Base-by-base conservation (phyloP, 1,140 invertebrate species). In the Aphis gossypii region DNA sequence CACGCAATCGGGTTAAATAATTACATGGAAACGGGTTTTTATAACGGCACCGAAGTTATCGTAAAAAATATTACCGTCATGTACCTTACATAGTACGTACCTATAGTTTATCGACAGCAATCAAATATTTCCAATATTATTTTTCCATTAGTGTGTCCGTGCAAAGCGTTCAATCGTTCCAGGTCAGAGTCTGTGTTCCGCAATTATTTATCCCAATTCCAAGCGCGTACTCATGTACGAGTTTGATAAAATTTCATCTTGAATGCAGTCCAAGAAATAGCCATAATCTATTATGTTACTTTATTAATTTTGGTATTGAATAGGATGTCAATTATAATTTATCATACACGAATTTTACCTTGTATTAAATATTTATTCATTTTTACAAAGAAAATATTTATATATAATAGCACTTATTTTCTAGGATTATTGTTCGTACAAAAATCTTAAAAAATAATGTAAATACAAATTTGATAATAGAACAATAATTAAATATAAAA, bases 121-220 rank as follows among this genome's bases (percentile, higher is more conserved):
- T 68, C 60, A 68, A 68, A 68, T 68, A 68, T 68, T 68, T 68
- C 30, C 60, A 68, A 68, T 68, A 68, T 68, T 68, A 68, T 68
- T 68, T 68, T 68, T 68, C 60, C 60, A 68, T 68, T 68, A 68
- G 60, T 68, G 30, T 68, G 30, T n/a, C 60, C 60, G 60, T n/a
- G 60, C 60, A 68, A 68, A 68, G 60, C 60, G 60, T 30, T 68
- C 60, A 68, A 68, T 68, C 60, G 60, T 68, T n/a, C n/a, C 30
- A n/a, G 60, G 30, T 68, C 60, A 68, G 14, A 68, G 60, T 68
- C 60, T 60, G 9, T 11, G 25, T 60, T 30, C 30, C 30, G 30
- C 60, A 68, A 68, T 68, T 68, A 68, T 68, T 68, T 68, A 68
- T 68, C 30, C 11, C 60, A n/a, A 68, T 68, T 11, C 30, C 30